These are phyloP conservation scores for Strix aluco DNA, from an alignment of 2,113 vertebrate genomes.

Conservation along the genomic window DNA sequence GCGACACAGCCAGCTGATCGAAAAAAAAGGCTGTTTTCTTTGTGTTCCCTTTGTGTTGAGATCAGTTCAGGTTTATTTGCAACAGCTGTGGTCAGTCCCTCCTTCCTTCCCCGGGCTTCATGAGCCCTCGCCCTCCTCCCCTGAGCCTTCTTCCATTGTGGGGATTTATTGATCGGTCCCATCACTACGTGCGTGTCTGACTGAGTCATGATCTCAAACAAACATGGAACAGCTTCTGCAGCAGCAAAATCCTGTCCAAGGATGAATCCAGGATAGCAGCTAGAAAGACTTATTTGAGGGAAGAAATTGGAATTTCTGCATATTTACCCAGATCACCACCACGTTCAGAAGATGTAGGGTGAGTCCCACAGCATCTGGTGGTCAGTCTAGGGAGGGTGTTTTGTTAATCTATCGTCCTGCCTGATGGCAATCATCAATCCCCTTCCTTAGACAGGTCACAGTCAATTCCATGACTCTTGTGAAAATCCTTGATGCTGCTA, in stretches of 20 bases:
- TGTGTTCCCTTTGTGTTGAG: background rate
- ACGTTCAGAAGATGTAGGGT: background rate
- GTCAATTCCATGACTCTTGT: background rate
- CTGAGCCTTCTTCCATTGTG: background rate
- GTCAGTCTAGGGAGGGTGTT: background rate
- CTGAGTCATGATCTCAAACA: background rate
- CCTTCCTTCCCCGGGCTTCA: background rate
- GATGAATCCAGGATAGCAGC: background rate
- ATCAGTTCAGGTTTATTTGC: background rate
- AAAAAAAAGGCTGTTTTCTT: background rate
- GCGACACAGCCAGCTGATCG: background rate
- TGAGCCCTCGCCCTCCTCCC: background rate
- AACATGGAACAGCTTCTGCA: background rate
- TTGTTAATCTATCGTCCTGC: background rate
- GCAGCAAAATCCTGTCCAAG: background rate
- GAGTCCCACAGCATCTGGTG: background rate
- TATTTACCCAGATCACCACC: background rate
- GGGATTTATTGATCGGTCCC: background rate
- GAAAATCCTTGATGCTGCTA: background rate
- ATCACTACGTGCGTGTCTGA: rapidly evolving
- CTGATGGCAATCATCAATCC: background rate
- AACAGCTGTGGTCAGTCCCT: background rate
- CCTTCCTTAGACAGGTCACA: background rate
- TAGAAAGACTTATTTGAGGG: background rate
- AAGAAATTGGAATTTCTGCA: background rate